Conservation (phyloP, 2,113 vertebrate species). For the Piprites chloris region DNA sequence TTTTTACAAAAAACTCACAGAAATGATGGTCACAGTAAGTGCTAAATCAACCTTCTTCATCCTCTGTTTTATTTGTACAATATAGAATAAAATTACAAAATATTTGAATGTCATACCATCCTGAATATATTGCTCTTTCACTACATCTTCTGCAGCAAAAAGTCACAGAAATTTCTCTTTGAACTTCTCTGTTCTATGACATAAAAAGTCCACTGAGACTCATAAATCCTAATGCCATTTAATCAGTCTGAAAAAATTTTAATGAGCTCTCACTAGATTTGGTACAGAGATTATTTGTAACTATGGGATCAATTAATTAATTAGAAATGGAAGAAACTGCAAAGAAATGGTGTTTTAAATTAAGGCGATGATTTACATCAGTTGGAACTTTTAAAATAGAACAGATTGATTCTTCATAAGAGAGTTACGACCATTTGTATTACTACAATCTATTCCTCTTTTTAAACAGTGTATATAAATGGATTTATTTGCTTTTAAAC, state of each 20-base stretch:
- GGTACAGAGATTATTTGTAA: slow-evolving; percentile 21
- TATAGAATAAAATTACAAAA: not conserved
- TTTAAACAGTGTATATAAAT: not conserved
- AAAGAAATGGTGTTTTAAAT: slow-evolving; percentile 44
- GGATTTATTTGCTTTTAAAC: not conserved
- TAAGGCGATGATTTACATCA: slow-evolving; percentile 21
- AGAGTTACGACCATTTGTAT: not conserved
- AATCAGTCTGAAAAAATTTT: slow-evolving; percentile 49
- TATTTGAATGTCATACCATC: not conserved
- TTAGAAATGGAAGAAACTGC: slow-evolving; percentile 15
- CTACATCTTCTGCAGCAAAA: not conserved
- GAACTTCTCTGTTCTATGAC: not conserved
- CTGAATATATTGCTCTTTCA: not conserved
- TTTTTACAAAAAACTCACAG: not conserved
- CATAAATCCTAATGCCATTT: slow-evolving; percentile 49
- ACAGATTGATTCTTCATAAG: not conserved
- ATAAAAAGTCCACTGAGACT: slow-evolving; percentile 27
- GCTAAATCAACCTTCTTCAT: not conserved
- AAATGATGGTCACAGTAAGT: not conserved
- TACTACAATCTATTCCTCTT: not conserved
- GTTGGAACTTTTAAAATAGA: slow-evolving; percentile 2
- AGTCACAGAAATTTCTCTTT: not conserved
- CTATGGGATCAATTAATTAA: slow-evolving; percentile 54
- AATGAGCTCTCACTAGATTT: slow-evolving; percentile 49
- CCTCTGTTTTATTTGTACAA: not conserved